Evolutionary conservation across 1,140 invertebrate species (phyloP), one percentile per base, ranked within the genome.

Genomic region (Drosophila tsacasi): DNA sequence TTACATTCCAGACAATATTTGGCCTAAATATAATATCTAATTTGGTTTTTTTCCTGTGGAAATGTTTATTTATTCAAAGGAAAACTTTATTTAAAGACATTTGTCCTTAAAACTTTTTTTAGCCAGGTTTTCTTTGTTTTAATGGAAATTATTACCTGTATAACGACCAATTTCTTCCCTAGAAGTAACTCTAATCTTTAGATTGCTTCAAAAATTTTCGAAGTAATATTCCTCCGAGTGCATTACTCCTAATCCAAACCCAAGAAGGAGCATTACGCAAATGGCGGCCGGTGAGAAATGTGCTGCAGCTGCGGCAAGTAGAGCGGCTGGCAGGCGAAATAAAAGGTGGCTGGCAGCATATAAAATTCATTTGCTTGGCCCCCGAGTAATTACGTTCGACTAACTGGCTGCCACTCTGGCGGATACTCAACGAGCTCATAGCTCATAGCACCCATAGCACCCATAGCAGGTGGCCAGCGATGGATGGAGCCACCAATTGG

Each of bases 381-480:
- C 42, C 47, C 46, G 47, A 81, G 52, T 81, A 81, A 81, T 82
- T 82, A 63, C 73, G 52, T 66, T 82, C 57, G 46, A 63, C 32
- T 52, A 46, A 47, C 46, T 71, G 59, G 40, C 39, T 50, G 59
- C 54, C 67, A 80, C 55, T 67, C 72, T 55, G 54, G 66, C 81
- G 81, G 66, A 83, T 83, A 59, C 81, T 80, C 60, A 61, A 85
- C 79, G 46, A 47, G 42, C 46, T 12, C 40, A 46, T 68, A 73
- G 47, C 81, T 39, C 49, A 52, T 52, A 52, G 49, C 47, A 17
- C 44, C 9, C 19, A 30, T 30, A 50, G 49, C n/a, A 10, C 32
- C 52, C 32, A 37, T 68, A 84, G 47, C 81, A 84, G 81, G 81
- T 84, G 81, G 81, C 67, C 57, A 19, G 54, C 58, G 12, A 50